Percentiles rank a stretch among this genome's conserved stretches.
These are phyloP conservation scores for Noctua janthe DNA, from an alignment of 2,888 invertebrate species.

Conservation along the genomic window DNA sequence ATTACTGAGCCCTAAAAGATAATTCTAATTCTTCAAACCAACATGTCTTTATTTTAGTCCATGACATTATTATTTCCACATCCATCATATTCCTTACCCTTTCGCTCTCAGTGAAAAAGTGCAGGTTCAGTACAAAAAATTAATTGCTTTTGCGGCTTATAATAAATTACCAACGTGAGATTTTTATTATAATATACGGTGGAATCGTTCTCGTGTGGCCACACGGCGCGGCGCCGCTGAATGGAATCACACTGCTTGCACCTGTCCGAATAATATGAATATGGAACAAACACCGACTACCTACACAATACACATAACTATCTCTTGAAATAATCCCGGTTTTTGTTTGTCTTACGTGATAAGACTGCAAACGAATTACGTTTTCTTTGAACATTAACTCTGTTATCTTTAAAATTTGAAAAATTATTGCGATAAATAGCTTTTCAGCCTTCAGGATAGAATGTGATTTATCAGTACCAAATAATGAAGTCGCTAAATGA, in stretches of 20 bases:
- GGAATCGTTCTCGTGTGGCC: slow-evolving; percentile 13
- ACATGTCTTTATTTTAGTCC: slow-evolving; percentile 2
- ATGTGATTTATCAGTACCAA: slow-evolving; percentile 81
- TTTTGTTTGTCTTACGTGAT: slow-evolving; percentile 65
- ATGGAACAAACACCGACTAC: slow-evolving; percentile 28
- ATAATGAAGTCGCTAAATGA: slow-evolving; percentile 76
- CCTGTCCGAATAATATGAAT: slow-evolving; percentile 45
- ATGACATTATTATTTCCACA: slow-evolving; percentile 40
- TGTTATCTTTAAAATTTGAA: slow-evolving; percentile 59
- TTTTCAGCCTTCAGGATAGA: slow-evolving; percentile 62
- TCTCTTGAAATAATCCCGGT: slow-evolving; percentile 62
- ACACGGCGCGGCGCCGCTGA: slow-evolving; percentile 7
- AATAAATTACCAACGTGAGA: slow-evolving; percentile 40
- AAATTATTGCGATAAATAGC: slow-evolving; percentile 69
- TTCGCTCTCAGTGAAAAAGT: slow-evolving; percentile 44
- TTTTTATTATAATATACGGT: slow-evolving; percentile 31
- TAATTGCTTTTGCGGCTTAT: slow-evolving; percentile 59
- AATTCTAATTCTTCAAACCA: neutral
- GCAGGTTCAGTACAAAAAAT: slow-evolving; percentile 51
- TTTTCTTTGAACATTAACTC: slow-evolving; percentile 44
- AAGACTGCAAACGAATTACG: slow-evolving; percentile 45
- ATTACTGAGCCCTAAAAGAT: neutral
- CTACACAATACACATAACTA: slow-evolving; percentile 42
- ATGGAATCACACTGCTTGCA: slow-evolving; percentile 22
- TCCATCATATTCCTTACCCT: slow-evolving; percentile 50